phyloP scores from a whole-genome alignment of 2,113 vertebrate species.

The Cathartes aura region DNA sequence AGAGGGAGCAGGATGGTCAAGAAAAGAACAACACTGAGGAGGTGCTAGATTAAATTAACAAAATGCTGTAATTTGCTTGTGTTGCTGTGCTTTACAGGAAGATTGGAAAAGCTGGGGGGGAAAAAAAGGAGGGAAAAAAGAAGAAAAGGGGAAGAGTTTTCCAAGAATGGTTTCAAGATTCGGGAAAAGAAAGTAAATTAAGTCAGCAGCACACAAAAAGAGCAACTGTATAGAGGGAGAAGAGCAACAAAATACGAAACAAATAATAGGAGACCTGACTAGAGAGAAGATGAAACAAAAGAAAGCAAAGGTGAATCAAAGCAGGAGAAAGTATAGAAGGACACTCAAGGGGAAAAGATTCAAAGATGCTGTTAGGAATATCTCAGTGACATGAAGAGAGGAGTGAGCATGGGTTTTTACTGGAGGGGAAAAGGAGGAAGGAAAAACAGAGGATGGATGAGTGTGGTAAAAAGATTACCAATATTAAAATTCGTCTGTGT shows the following conservation, averaged over 20 bases:
- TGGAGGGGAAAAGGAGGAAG: background rate
- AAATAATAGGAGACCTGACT: background rate
- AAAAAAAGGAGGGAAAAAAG: no score
- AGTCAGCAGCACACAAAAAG: background rate
- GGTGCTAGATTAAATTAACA: background rate
- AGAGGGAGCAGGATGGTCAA: background rate
- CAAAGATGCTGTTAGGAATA: background rate
- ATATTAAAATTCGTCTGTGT: background rate
- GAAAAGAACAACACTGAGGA: background rate
- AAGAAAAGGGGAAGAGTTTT: background rate
- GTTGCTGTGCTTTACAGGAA: background rate
- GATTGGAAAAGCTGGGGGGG: background rate
- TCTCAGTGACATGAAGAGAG: background rate
- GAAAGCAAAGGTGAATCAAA: conserved; percentile 13
- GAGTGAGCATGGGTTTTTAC: background rate
- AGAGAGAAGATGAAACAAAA: conserved; percentile 4
- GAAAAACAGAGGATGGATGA: background rate
- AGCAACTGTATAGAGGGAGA: background rate
- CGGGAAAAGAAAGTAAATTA: background rate
- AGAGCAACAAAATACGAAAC: background rate
- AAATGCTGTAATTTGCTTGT: background rate
- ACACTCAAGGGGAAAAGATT: background rate
- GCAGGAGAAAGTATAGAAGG: background rate
- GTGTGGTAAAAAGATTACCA: background rate
- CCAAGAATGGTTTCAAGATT: background rate